phyloP scores from a whole-genome alignment of 1,140 invertebrate species.

The Babylonia areolata region DNA sequence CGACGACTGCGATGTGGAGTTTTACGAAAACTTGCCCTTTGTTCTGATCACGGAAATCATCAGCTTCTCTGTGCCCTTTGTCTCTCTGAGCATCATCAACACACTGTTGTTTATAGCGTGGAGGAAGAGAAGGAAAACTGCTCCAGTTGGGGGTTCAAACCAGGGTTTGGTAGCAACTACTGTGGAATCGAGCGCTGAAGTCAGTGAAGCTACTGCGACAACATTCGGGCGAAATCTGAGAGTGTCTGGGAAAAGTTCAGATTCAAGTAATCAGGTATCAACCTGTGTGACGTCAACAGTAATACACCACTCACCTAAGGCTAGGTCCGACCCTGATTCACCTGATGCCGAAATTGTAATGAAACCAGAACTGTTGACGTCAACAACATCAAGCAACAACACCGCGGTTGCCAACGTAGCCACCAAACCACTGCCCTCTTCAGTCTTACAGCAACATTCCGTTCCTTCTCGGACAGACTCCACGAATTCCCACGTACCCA shows the following conservation, averaged over 20 bases:
- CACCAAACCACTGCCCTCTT: not conserved
- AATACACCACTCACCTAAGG: too few species aligned
- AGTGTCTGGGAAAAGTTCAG: too few species aligned
- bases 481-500: not conserved
- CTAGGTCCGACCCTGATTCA: too few species aligned
- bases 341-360: too few species aligned
- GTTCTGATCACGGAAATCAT: constrained; percentile 52
- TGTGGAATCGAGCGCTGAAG: not conserved
- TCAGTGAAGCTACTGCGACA: not conserved
- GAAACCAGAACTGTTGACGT: too few species aligned
- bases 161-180: too few species aligned
- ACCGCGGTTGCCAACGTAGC: not conserved
- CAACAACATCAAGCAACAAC: too few species aligned
- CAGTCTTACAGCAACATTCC: not conserved
- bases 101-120: constrained; percentile 51
- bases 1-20: constrained; percentile 61
- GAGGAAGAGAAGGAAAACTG: constrained; percentile 24
- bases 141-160: not conserved
- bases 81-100: constrained; percentile 49
- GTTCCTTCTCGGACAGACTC: not conserved
- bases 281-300: too few species aligned
- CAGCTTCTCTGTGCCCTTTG: constrained; percentile 59
- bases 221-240: not conserved
- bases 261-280: too few species aligned
- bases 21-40: constrained; percentile 50